Conservation (phyloP, 2,888 invertebrate genomes). For the Sepiola atlantica region DNA sequence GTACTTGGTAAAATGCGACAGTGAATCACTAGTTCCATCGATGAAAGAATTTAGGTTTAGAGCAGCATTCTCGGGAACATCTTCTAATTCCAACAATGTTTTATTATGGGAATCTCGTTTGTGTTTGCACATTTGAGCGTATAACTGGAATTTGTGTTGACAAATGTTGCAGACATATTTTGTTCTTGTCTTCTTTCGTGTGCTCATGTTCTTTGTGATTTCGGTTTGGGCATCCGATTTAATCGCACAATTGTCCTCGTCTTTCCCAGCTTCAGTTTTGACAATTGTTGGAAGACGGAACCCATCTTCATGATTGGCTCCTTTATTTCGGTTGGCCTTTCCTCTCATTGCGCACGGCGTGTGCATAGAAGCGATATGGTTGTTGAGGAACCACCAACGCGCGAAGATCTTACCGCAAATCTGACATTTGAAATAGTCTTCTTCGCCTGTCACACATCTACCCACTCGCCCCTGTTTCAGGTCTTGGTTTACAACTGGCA, state of each 20-base stretch:
- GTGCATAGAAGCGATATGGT: constrained; percentile 67
- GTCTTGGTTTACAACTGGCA: no score
- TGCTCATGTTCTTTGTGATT: no score
- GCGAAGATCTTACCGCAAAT: constrained; percentile 73
- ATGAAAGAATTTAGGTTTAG: constrained; percentile 84
- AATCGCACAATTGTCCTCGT: background rate
- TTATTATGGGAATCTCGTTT: constrained; percentile 70
- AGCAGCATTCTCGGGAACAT: constrained; percentile 87
- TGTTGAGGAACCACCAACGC: constrained; percentile 71
- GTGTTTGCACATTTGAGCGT: constrained; percentile 75
- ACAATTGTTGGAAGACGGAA: no score
- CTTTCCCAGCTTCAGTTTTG: background rate
- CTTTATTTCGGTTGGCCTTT: no score
- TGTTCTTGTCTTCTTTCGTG: constrained; percentile 54
- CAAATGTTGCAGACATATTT: constrained; percentile 74
- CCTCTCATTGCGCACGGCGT: background rate
- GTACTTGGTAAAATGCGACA: constrained; percentile 58
- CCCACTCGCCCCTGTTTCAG: no score
- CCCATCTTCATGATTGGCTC: no score
- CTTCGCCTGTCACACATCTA: background rate
- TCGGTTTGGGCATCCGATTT: background rate
- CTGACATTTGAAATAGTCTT: background rate
- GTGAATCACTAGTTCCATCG: constrained; percentile 84
- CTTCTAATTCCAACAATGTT: constrained; percentile 62
- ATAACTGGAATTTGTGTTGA: constrained; percentile 73